Evolutionary conservation across 1,140 invertebrate species (phyloP), one percentile per base, ranked within the genome.

Genomic region (Anagrus nilaparvatae): DNA sequence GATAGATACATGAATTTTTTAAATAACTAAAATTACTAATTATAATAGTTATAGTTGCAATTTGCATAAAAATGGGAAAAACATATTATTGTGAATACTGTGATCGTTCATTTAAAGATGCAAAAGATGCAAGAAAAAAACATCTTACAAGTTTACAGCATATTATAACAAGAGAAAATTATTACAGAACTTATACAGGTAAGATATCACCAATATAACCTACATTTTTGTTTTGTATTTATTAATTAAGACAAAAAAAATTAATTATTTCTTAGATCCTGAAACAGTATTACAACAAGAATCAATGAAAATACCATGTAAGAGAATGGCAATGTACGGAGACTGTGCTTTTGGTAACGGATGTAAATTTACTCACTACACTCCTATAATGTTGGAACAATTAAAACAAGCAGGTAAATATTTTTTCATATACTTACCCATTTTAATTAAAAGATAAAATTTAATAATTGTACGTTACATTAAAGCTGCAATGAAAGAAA

Each of bases 71-170:
- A 48, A 79, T 80, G 77, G 75, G 76, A 76, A 74, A 74, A 49
- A 65, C 69, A 49, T 81, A 82, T 59, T 74, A 76, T 49, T 82
- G 79, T 50, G 78, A 80, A 63, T 82, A 80, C 54, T 82, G 79
- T 47, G 71, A 81, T 37, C 77, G 79, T 65, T 71, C 70, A 0
- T 80, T 82, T 54, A 75, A 78, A 21, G 73, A 78, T 37, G 70
- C 72, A 44, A 53, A 71, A 1, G 69, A 75, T 14, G 70, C 75
- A 1, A 66, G 79, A 27, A 77, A 72, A 53, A 81, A 78, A 44
- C 79, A 82, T 52, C 60, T 77, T n/a, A 71, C 69, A 27, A 77
- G 78, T 51, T 56, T 75, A 3, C 61, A 72, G 46, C 79, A 82
- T 50, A 65, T 70, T 17, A 77, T 75, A 60, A 58, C 77, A 36